Evolutionary conservation across 2,113 vertebrate genomes (phyloP), one percentile per base, ranked within the genome.

Genomic region (Megatriorchis doriae): DNA sequence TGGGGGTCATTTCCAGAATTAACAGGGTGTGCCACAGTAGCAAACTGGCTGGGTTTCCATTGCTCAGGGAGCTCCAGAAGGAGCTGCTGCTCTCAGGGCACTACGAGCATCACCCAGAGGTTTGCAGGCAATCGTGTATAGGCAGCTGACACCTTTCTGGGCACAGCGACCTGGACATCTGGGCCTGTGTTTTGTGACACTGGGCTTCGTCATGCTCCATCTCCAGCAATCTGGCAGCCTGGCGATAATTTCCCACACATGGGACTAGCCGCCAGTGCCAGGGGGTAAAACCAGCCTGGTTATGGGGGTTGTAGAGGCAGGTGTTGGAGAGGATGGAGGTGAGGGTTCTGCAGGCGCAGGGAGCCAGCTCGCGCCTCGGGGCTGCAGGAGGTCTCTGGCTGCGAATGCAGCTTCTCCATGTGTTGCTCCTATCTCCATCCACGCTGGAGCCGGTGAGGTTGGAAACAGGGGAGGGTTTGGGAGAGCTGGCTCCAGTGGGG

Each of bases 11-110:
- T 92, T 82, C 25, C 75, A 61, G 43, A 53, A n/a, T 52, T 22
- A 68, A 12, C 53, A 47, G 22, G 18, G 38, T 40, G 58, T 55
- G 45, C 29, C 1, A 0, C 52, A 50, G 2, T 16, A 38, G 45
- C 16, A 47, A 5, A 23, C 9, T 0, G 0, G 11, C 2, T 1
- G 2, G 63, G 9, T 65, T 70, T 19, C n/a, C 23, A 4, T n/a
- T 7, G 19, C 58, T 32, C 0, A 0, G 59, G 10, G 38, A 26
- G 59, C 2, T 62, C 58, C 58, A 48, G 43, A 77, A 78, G 50
- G 27, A 86, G 63, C 74, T 77, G 81, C 62, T 67, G 70, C 61
- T 68, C 31, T 34, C 66, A 0, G 1, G 48, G 36, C 2, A 0
- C 56, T 16, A 0, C 0, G 1, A 89, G 53, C 79, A 59, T 68